Base-by-base conservation (phyloP, 2,113 vertebrate species). In the Lagopus muta region DNA sequence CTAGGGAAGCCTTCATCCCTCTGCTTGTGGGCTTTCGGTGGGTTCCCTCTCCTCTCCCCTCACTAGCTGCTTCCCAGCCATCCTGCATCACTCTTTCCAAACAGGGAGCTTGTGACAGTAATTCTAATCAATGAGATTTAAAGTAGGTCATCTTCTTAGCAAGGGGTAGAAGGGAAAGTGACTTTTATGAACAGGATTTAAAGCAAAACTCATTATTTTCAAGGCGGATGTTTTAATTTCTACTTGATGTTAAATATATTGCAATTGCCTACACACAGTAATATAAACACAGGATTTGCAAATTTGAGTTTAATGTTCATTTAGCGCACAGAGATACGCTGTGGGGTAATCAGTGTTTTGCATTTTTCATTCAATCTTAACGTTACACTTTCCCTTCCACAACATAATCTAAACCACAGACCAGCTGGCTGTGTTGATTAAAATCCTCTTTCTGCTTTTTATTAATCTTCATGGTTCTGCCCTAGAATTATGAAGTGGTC, bases 351-450 rank as follows among this genome's bases (percentile, higher is more conserved):
- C 66, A 72, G 47, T 3, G 32, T 54, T 94, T 84, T 93, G 94
- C 80, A 82, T 94, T 94, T 95, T 88, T 96, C 91, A 86, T 96
- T 94, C 90, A 78, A 5, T 86, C 84, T 87, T 80, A 72, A 57
- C 84, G 85, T 90, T 91, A 78, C 89, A 85, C 78, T 93, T 95
- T 88, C 52, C 60, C n/a, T 94, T 91, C 91, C 36, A 61, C 73
- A 79, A 82, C 52, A 67, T 88, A 92, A 92, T 88, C 89, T 72
- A 88, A 96, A 81, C 80, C 64, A 58, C 75, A 86, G 88, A 92
- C 81, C 92, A 96, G 90, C 81, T 96, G 92, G 88, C 86, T 94
- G 61, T 88, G 86, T 92, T 96, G 92, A 95, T 93, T 95, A 89
- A 94, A 95, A 80, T 91, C 85, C 50, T 82, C 89, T 86, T 81